Conservation (phyloP, 37 sponge, comb jelly and placozoan species). For the Dysidea cf. avara region DNA sequence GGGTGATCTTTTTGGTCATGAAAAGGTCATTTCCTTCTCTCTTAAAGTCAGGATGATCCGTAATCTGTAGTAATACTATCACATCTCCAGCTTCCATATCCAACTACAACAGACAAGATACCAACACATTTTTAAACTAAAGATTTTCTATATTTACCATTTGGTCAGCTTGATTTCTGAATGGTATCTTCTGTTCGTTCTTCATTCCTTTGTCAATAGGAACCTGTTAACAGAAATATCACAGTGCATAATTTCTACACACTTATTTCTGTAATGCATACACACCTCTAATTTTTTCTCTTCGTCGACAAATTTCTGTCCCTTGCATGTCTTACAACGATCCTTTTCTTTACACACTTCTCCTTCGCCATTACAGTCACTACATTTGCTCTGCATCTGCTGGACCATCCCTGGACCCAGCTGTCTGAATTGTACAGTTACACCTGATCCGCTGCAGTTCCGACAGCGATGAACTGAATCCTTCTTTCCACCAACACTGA, state of each 20-base stretch:
- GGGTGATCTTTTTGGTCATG: slow-evolving; percentile 75
- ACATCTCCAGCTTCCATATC: slow-evolving; percentile 90
- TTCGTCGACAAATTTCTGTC: slow-evolving; percentile 69
- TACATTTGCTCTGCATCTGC: slow-evolving; percentile 77
- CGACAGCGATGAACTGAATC: slow-evolving; percentile 67
- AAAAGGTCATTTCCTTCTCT: slow-evolving; percentile 69
- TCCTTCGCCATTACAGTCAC: slow-evolving; percentile 81
- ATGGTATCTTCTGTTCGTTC: slow-evolving; percentile 78
- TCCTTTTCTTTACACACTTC: slow-evolving; percentile 61
- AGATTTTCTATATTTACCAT: slow-evolving; percentile 25
- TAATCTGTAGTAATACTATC: slow-evolving; percentile 74
- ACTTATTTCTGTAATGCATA: background rate
- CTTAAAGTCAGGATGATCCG: slow-evolving; percentile 67
- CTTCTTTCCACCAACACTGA: slow-evolving; percentile 83
- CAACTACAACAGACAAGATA: slow-evolving; percentile 33
- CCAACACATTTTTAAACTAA: background rate
- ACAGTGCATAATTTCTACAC: background rate
- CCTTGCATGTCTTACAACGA: slow-evolving; percentile 87
- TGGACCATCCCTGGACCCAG: slow-evolving; percentile 85
- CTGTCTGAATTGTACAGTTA: slow-evolving; percentile 40
- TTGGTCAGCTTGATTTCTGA: slow-evolving; percentile 76
- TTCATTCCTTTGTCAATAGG: slow-evolving; percentile 76
- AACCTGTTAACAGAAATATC: slow-evolving; percentile 39
- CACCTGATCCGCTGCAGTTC: slow-evolving; percentile 82
- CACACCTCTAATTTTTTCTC: slow-evolving; percentile 71